Evolutionary conservation across 2,888 invertebrate species (phyloP).

Genomic region (Pseudococcus jackbeardsleyi): DNA sequence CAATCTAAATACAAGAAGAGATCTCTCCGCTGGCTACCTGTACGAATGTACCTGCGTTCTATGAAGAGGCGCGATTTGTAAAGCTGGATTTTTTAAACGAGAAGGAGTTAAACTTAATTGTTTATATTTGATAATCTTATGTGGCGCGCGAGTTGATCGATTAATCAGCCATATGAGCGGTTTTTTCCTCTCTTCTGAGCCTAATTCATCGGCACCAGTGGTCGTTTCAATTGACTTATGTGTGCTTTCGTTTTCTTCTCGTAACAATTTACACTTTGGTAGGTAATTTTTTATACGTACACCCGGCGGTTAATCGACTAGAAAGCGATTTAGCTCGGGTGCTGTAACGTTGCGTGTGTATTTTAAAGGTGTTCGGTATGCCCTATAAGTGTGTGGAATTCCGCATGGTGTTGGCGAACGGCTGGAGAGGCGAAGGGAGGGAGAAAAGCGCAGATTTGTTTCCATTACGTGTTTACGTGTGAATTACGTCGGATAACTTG

Average conservation of each 20-base stretch:
- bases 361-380: background rate
- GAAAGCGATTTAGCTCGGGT: background rate
- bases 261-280: constrained; percentile 2
- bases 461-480: no score
- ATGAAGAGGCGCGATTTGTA: constrained; percentile 4
- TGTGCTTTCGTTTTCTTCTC: background rate
- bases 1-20: constrained; percentile 16
- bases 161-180: constrained; percentile 19
- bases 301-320: constrained; percentile 16
- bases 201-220: background rate
- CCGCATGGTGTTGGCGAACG: no score
- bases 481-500: no score
- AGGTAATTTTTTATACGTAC: background rate
- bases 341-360: background rate
- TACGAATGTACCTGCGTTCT: background rate
- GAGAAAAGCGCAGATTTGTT: no score
- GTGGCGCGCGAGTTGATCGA: background rate
- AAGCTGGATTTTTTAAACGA: constrained; percentile 21
- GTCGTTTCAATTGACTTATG: background rate
- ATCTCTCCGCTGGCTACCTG: background rate
- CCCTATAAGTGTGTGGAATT: background rate
- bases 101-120: background rate
- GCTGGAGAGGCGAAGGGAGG: no score
- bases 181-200: background rate
- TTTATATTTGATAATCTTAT: constrained; percentile 22